Evolutionary conservation across 2,797 vertebrate species (phyloP), one percentile per base, ranked within the genome.

Genomic region (Graptemys geographica): DNA sequence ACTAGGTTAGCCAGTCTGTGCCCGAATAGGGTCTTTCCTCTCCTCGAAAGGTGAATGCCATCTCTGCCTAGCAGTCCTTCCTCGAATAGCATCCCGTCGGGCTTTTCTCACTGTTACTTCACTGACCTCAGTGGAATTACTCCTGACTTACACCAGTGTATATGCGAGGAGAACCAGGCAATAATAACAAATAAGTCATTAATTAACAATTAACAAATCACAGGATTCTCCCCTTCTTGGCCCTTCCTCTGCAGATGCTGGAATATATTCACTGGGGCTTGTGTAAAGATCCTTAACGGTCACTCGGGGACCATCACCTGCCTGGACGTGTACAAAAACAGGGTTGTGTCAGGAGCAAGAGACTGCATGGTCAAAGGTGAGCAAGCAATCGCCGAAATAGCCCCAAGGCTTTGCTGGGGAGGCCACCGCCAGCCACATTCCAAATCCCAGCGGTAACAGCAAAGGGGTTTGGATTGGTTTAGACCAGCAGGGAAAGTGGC

Each of bases 331-430:
- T 97, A 98, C 0, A 97, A 92, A 15, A 95, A 98, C 41, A 98
- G 13, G 83, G 95, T 99, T 0, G 99, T 98, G 33, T 99, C 99
- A 1, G 99, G 99, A 95, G 98, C 98, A 84, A 99, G 95, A 95
- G 99, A 99, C 65, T 97, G 98, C 88, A 96, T 95, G 56, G 98
- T 99, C 10, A 99, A 99, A 99, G 99, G 99, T 99, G 76, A 98
- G 96, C 83, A 87, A 87, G 28, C 83, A 82, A 41, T 37, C 2
- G 5, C 6, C 1, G 16, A 41, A 27, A 85, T 16, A 53, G n/a
- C 59, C 8, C 57, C 27, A 55, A 8, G 86, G 56, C 11, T 74
- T 51, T 13, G 12, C 8, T 27, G 51, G 5, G 23, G 56, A 74
- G 28, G 19, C 49, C 47, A 81, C n/a, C 5, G 5, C 3, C 55